Evolutionary conservation across 2,113 vertebrate genomes (phyloP).

Genomic region (Bucco capensis): DNA sequence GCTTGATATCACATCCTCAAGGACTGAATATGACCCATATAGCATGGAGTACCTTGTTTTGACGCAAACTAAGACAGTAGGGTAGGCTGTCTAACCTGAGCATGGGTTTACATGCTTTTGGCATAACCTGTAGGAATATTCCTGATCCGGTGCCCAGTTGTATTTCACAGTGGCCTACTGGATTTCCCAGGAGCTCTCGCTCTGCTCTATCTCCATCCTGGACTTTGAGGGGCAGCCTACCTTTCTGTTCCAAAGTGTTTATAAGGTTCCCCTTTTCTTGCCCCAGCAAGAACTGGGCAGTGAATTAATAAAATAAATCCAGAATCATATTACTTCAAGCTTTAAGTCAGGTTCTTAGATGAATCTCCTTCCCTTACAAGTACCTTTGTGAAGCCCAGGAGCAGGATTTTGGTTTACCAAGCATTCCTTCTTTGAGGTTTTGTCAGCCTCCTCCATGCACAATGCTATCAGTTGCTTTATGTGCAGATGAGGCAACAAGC

Average conservation of each 20-base stretch:
- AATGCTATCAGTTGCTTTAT: neutral
- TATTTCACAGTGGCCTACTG: neutral
- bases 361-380: neutral
- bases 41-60: no score
- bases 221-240: neutral
- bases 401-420: neutral
- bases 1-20: no score
- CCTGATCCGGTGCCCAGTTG: neutral
- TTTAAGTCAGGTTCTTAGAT: neutral
- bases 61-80: no score
- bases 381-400: neutral
- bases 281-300: neutral
- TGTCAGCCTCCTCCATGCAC: neutral
- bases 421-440: neutral
- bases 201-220: neutral
- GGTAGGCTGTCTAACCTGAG: neutral
- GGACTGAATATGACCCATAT: no score
- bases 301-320: neutral
- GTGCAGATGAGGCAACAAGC: neutral
- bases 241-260: neutral
- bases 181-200: neutral
- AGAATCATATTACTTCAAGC: neutral
- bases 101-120: neutral
- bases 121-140: neutral
- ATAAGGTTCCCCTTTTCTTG: neutral